phyloP scores from a whole-genome alignment of 2,113 vertebrate species.

The Clarias gariepinus region DNA sequence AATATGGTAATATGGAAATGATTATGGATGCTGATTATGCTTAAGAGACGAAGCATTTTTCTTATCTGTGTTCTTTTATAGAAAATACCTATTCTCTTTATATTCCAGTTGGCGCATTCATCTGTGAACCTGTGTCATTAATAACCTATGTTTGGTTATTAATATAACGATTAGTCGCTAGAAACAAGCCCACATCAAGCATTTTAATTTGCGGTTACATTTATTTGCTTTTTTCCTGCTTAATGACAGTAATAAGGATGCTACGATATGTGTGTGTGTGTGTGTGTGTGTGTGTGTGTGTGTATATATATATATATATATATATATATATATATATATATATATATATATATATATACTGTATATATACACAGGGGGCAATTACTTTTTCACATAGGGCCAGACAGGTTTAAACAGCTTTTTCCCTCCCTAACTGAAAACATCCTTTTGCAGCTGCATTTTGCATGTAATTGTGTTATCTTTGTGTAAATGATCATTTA shows the following conservation, averaged over 20 bases:
- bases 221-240: neutral
- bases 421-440: too few relatives aligned
- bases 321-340: too few relatives aligned
- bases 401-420: too few relatives aligned
- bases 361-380: too few relatives aligned
- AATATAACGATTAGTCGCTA: neutral
- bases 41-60: neutral
- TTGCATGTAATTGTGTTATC: too few relatives aligned
- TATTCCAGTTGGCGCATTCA: neutral
- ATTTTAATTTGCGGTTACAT: neutral
- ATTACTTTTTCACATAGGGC: too few relatives aligned
- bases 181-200: neutral
- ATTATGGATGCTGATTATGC: neutral
- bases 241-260: neutral
- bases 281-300: too few relatives aligned
- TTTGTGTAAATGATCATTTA: too few relatives aligned
- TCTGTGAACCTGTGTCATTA: neutral
- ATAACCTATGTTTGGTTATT: too few relatives aligned
- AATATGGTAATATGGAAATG: neutral
- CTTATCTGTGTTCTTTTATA: neutral
- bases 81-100: neutral
- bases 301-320: too few relatives aligned
- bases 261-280: neutral
- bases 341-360: too few relatives aligned
- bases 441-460: too few relatives aligned